Evolutionary conservation across 2,113 vertebrate genomes (phyloP).

Genomic region (Neoarius graeffei): DNA sequence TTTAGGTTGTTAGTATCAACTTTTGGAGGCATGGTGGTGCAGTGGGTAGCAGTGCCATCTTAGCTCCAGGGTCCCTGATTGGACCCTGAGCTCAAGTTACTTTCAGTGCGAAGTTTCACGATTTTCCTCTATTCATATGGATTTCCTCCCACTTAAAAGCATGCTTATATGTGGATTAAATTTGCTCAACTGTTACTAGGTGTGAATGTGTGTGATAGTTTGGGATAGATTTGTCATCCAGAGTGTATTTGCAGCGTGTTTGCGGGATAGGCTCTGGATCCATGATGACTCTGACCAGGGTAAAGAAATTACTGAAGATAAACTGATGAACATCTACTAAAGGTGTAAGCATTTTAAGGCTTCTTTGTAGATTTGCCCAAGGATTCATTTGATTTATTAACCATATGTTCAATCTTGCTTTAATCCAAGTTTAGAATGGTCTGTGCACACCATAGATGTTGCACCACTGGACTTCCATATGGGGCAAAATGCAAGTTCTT

Average conservation of each 20-base stretch:
- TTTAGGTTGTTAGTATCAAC: not conserved
- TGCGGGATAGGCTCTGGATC: no score
- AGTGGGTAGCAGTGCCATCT: not conserved
- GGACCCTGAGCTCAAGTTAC: no score
- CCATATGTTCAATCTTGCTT: not conserved
- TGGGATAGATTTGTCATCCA: no score
- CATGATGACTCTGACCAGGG: not conserved
- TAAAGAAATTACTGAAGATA: not conserved
- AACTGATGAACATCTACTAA: not conserved
- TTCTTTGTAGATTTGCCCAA: not conserved
- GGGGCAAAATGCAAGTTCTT: not conserved
- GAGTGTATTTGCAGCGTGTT: not conserved
- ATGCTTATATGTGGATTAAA: no score
- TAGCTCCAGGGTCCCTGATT: not conserved
- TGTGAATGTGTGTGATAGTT: no score
- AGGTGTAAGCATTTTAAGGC: not conserved
- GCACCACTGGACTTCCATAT: not conserved
- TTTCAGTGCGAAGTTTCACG: no score
- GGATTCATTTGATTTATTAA: not conserved
- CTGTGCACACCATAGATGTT: not conserved
- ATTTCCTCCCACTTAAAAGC: no score
- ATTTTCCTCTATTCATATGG: no score
- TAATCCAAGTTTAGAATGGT: not conserved
- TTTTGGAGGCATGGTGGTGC: not conserved
- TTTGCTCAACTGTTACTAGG: no score